Conservation (phyloP, 1,140 invertebrate genomes). For the Dinoponera quadriceps region DNA sequence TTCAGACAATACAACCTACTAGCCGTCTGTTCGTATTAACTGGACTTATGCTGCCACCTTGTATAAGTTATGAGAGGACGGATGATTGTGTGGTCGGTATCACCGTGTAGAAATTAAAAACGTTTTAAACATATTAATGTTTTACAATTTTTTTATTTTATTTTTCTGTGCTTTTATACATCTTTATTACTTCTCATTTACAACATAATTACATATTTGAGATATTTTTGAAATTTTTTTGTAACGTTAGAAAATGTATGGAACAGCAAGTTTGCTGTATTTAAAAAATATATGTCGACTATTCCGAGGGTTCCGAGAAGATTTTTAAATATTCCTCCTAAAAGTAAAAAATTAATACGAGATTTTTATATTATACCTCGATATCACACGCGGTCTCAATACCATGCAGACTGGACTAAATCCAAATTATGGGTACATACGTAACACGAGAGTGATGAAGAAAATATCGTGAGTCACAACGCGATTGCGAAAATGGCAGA, state of each 20-base stretch:
- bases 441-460: not conserved
- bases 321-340: not conserved
- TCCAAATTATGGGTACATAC: not conserved
- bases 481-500: conserved; percentile 1
- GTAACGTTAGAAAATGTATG: no score
- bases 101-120: not conserved
- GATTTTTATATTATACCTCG: not conserved
- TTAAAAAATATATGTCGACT: not conserved
- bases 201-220: not conserved
- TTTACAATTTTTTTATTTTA: not conserved
- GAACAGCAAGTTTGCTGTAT: no score
- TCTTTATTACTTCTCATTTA: not conserved
- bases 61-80: not conserved
- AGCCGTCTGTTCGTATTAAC: not conserved
- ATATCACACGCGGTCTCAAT: not conserved
- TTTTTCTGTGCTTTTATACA: not conserved
- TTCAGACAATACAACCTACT: not conserved
- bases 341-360: conserved; percentile 2
- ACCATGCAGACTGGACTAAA: not conserved
- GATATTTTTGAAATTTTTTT: not conserved
- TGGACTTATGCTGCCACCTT: conserved; percentile 43
- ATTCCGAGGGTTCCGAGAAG: not conserved
- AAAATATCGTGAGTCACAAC: not conserved
- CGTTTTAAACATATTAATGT: not conserved
- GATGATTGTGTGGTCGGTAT: conserved; percentile 3